Conservation (phyloP, 2,888 invertebrate genomes). For the Aelia acuminata region DNA sequence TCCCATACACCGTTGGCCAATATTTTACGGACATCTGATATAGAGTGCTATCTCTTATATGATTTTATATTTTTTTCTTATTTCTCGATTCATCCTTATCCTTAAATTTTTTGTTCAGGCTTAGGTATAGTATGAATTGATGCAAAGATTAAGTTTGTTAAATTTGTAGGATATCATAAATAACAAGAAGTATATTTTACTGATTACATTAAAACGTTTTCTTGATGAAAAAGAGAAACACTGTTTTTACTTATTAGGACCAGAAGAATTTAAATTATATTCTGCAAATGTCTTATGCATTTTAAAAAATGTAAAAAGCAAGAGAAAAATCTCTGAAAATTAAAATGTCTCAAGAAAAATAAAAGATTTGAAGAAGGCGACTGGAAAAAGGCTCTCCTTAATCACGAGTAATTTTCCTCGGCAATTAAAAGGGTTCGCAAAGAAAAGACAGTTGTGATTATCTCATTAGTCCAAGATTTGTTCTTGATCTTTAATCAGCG, state of each 20-base stretch:
- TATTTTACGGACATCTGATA: too few relatives aligned
- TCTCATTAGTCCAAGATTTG: conserved; percentile 1
- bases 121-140: too few relatives aligned
- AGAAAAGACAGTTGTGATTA: conserved; percentile 7
- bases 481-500: conserved; percentile 3
- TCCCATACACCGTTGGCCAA: too few relatives aligned
- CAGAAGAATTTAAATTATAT: neutral
- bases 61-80: too few relatives aligned
- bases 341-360: neutral
- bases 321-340: neutral
- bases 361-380: neutral
- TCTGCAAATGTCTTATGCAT: neutral
- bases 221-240: neutral
- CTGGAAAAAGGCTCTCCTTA: neutral
- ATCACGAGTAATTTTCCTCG: neutral
- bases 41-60: too few relatives aligned
- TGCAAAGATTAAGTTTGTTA: too few relatives aligned
- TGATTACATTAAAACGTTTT: too few relatives aligned
- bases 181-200: too few relatives aligned
- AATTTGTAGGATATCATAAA: too few relatives aligned
- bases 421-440: conserved; percentile 3
- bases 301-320: neutral
- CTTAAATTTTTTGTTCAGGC: too few relatives aligned
- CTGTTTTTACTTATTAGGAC: neutral
- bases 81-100: too few relatives aligned